phyloP scores from a whole-genome alignment of 1,140 invertebrate species.

The Monochamus saltuarius region DNA sequence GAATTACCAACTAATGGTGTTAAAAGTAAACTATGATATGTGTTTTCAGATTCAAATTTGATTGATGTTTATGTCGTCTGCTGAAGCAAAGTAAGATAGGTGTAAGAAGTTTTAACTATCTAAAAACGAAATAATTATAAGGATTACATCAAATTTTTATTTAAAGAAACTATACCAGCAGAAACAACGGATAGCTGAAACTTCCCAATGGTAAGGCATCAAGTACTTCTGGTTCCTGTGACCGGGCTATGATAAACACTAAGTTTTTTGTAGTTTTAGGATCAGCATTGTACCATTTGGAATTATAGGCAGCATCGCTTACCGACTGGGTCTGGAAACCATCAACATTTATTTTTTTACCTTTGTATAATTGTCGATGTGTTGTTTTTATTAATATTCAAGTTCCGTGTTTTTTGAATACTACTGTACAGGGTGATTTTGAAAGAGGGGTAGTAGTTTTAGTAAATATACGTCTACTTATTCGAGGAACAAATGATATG shows the following conservation, averaged over 20 bases:
- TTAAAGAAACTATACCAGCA: conserved; percentile 4
- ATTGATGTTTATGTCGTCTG: conserved; percentile 8
- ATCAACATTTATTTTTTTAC: no score
- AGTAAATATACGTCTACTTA: no score
- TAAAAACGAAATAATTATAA: conserved; percentile 10
- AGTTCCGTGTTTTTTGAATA: no score
- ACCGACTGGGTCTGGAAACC: conserved; percentile 12
- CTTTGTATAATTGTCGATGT: no score
- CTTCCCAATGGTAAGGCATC: conserved; percentile 14
- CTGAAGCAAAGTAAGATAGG: conserved; percentile 25
- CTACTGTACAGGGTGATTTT: no score
- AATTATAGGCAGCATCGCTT: conserved; percentile 12
- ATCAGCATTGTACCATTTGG: conserved; percentile 21
- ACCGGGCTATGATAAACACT: conserved; percentile 16
- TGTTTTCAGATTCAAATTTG: no score
- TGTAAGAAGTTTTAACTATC: conserved; percentile 27
- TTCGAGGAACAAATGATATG: no score
- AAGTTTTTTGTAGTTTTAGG: conserved; percentile 16
- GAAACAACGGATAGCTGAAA: conserved; percentile 10
- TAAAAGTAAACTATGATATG: no score
- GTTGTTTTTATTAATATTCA: no score
- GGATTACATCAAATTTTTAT: background rate
- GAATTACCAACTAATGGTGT: no score
- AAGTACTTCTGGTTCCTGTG: conserved; percentile 22
- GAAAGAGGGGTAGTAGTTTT: no score